A percentile compares a stretch with the other conserved stretches of the same genome.
phyloP scores from a whole-genome alignment of 2,888 invertebrate genomes.

The Athalia cordata region DNA sequence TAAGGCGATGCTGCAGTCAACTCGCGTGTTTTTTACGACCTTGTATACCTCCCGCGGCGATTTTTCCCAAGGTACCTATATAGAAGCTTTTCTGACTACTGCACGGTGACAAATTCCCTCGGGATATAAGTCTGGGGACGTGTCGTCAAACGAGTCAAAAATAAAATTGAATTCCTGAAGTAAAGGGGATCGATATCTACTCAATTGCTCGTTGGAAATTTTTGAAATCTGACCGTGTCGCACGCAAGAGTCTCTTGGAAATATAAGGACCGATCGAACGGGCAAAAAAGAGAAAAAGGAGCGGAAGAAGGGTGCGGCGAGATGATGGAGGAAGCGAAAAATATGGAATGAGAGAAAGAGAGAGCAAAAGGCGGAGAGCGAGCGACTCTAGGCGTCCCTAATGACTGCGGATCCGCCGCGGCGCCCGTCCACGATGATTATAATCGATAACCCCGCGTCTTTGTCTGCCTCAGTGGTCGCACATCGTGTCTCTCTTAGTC shows the following conservation, averaged over 20 bases:
- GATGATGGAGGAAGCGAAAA: not conserved
- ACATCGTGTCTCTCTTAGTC: slow-evolving; percentile 27
- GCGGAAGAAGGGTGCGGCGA: slow-evolving; percentile 10
- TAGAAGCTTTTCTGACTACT: not conserved
- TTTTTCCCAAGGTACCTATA: slow-evolving; percentile 1
- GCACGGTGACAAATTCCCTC: slow-evolving; percentile 11
- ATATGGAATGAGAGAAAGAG: not conserved
- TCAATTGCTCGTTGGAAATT: slow-evolving; percentile 21
- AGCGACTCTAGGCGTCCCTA: slow-evolving; percentile 61
- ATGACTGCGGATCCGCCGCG: slow-evolving; percentile 65
- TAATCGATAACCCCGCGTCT: slow-evolving; percentile 67
- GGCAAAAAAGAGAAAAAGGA: slow-evolving; percentile 42
- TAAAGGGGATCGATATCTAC: not conserved
- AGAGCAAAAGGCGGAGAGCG: slow-evolving; percentile 57
- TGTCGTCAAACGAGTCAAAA: slow-evolving; percentile 1
- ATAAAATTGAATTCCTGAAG: slow-evolving; percentile 46
- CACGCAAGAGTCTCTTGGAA: slow-evolving; percentile 5
- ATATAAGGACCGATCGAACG: slow-evolving; percentile 29
- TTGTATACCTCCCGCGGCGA: not conserved
- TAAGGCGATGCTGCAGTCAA: slow-evolving; percentile 34
- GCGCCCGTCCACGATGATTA: slow-evolving; percentile 65
- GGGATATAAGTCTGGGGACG: not conserved
- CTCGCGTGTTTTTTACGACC: slow-evolving; percentile 26
- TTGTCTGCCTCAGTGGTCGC: slow-evolving; percentile 31
- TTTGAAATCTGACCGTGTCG: slow-evolving; percentile 30